Conservation (phyloP, 2,888 invertebrate genomes). For the Diabrotica balteata region DNA sequence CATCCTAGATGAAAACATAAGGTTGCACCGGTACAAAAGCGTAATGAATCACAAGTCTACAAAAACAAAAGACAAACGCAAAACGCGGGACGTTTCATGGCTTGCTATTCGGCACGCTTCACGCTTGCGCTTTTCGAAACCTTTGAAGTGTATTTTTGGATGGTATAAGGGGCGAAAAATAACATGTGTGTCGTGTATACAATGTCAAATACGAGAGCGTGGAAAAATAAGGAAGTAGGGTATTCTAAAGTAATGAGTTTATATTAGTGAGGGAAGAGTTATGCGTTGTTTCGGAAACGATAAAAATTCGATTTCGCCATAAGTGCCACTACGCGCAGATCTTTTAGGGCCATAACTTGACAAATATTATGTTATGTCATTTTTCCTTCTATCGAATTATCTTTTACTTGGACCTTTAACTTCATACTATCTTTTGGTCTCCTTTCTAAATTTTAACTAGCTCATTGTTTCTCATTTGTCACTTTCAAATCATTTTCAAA, state of each 20-base stretch:
- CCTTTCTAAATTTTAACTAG: too few relatives aligned
- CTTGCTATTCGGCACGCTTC: constrained; percentile 25
- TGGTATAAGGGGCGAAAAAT: constrained; percentile 5
- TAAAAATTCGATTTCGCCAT: too few relatives aligned
- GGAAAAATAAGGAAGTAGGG: constrained; percentile 5
- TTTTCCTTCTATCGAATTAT: too few relatives aligned
- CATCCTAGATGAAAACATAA: constrained; percentile 24
- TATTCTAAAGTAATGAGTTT: neutral
- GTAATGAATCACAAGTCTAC: constrained; percentile 14
- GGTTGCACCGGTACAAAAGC: constrained; percentile 22
- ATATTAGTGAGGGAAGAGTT: neutral
- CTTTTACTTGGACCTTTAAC: too few relatives aligned
- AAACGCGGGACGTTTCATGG: constrained; percentile 17
- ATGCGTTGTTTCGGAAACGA: neutral
- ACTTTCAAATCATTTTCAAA: too few relatives aligned
- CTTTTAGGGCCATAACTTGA: too few relatives aligned
- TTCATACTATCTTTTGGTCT: too few relatives aligned
- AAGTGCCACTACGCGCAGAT: too few relatives aligned
- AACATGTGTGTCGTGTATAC: constrained; percentile 10
- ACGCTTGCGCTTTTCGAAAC: constrained; percentile 21
- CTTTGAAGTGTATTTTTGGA: constrained; percentile 28
- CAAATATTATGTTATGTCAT: too few relatives aligned
- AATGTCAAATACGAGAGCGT: constrained; percentile 12
- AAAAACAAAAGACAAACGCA: constrained; percentile 22
- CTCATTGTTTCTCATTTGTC: too few relatives aligned